These are phyloP conservation scores for Henricia sp. DNA, from an alignment of 53 echinoderm and acorn worm species.

Conservation along the genomic window DNA sequence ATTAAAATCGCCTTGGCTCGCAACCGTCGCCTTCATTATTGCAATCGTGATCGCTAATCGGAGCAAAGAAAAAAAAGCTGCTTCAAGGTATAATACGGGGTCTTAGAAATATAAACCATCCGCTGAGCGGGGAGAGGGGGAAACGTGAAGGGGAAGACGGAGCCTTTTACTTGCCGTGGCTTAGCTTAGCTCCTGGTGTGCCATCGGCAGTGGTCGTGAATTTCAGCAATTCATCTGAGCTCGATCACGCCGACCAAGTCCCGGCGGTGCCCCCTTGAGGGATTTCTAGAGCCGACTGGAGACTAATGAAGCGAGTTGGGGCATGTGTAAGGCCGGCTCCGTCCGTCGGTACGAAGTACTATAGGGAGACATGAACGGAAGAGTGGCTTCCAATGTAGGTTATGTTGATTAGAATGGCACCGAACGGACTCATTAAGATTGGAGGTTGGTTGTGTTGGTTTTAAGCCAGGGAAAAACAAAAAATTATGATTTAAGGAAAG, in stretches of 20 bases:
- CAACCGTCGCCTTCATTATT: conserved; percentile 44
- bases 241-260: conserved; percentile 45
- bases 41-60: conserved; percentile 41
- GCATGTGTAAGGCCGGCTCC: background rate
- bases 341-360: background rate
- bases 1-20: background rate
- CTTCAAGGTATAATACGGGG: background rate
- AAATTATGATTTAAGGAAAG: too few species aligned
- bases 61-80: conserved; percentile 46
- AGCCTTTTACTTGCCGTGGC: background rate
- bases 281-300: background rate
- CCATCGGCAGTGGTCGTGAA: conserved; percentile 47
- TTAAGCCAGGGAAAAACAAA: too few species aligned
- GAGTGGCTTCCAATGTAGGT: too few species aligned
- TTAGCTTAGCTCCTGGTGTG: background rate
- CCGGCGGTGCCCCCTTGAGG: conserved; percentile 13
- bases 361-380: too few species aligned
- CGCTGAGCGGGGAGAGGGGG: background rate
- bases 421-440: background rate
- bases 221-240: conserved; percentile 55
- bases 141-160: too few species aligned
- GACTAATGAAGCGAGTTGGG: conserved; percentile 29
- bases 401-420: background rate
- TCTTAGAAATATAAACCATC: conserved; percentile 6
- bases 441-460: too few species aligned